Conservation (phyloP, 2,113 vertebrate species). For the Limanda limanda region DNA sequence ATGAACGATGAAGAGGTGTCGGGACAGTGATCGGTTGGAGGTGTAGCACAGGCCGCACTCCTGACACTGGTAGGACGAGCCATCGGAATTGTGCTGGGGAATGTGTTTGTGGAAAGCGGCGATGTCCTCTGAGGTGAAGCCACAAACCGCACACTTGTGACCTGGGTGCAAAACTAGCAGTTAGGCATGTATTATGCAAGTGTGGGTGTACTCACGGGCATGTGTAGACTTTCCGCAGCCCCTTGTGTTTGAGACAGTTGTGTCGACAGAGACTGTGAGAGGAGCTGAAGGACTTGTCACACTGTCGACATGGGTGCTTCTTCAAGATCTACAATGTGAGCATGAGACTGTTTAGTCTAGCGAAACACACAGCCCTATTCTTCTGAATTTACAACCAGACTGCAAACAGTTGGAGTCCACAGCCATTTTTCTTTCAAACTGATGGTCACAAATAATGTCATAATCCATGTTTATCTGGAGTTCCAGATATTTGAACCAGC, state of each 20-base stretch:
- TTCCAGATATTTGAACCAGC: too few relatives aligned
- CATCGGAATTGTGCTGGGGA: constrained; percentile 93
- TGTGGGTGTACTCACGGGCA: constrained; percentile 89
- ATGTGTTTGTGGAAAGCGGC: constrained; percentile 94
- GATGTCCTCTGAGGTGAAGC: constrained; percentile 92
- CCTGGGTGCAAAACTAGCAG: constrained; percentile 52
- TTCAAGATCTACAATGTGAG: constrained; percentile 90
- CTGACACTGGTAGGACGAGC: constrained; percentile 93
- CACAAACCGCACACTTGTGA: constrained; percentile 94
- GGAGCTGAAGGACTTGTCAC: constrained; percentile 98
- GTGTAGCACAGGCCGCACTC: constrained; percentile 98
- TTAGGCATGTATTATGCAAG: too few relatives aligned
- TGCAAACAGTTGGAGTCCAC: too few relatives aligned
- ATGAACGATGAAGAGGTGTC: constrained; percentile 97
- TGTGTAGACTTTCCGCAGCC: constrained; percentile 90
- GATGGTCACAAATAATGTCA: too few relatives aligned
- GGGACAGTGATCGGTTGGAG: constrained; percentile 91
- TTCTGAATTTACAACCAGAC: too few relatives aligned
- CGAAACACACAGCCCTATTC: too few relatives aligned
- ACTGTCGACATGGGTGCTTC: constrained; percentile 96
- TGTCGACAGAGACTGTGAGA: constrained; percentile 97
- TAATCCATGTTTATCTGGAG: too few relatives aligned
- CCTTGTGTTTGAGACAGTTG: constrained; percentile 98
- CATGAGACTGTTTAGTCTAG: constrained; percentile 34
- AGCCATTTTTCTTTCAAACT: too few relatives aligned